Evolutionary conservation across 2,888 invertebrate genomes (phyloP).

Genomic region (Pyrochroa serraticornis): DNA sequence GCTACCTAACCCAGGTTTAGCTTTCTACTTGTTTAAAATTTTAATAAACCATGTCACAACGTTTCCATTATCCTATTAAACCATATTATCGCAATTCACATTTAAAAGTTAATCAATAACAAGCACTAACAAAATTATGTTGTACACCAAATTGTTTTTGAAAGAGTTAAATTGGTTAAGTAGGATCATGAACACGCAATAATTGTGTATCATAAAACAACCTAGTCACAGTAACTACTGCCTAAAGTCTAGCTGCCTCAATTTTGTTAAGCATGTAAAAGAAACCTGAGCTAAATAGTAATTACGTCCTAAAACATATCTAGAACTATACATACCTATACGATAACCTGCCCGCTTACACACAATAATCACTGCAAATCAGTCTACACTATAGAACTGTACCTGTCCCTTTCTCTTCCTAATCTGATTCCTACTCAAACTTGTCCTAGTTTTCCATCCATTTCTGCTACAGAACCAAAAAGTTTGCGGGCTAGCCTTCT

Average conservation of each 20-base stretch:
- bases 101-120: background rate
- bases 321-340: slow-evolving; percentile 49
- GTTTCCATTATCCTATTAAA: no score
- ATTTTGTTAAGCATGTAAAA: slow-evolving; percentile 33
- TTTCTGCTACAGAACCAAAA: no score
- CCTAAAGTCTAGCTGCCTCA: slow-evolving; percentile 8
- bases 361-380: slow-evolving; percentile 21
- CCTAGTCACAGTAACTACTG: background rate
- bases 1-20: slow-evolving; percentile 53
- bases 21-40: slow-evolving; percentile 32
- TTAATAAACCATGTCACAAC: background rate
- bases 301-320: slow-evolving; percentile 41
- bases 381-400: slow-evolving; percentile 21
- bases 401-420: slow-evolving; percentile 21
- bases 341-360: slow-evolving; percentile 36
- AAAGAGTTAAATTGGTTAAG: background rate
- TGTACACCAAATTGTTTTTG: no score
- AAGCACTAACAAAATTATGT: no score
- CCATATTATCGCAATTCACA: no score
- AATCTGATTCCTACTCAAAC: slow-evolving; percentile 21
- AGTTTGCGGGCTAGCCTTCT: no score
- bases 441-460: background rate
- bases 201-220: no score
- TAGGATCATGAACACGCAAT: background rate
- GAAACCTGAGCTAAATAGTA: slow-evolving; percentile 52